Percentiles rank a stretch among this genome's conserved stretches.
Conservation (phyloP, 2,113 vertebrate species). For the Thamnaconus septentrionalis region DNA sequence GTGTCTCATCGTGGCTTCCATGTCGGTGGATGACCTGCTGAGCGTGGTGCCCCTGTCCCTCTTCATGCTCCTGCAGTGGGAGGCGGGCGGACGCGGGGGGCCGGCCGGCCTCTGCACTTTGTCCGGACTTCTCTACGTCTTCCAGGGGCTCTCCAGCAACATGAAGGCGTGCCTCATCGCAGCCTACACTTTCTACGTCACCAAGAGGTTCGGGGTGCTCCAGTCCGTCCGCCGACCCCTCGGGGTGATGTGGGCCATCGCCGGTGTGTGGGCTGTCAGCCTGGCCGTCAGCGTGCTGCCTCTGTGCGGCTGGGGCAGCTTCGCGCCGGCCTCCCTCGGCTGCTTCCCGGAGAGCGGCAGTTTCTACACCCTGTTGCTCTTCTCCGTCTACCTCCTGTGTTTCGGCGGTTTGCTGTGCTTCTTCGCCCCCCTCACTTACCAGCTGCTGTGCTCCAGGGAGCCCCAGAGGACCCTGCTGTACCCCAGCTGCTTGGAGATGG, state of each 20-base stretch:
- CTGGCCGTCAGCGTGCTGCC: constrained; percentile 85
- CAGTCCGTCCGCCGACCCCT: constrained; percentile 57
- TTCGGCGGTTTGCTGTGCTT: constrained; percentile 80
- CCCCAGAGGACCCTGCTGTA: constrained; percentile 70
- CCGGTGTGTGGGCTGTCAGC: constrained; percentile 81
- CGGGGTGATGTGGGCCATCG: constrained; percentile 77
- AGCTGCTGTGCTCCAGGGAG: constrained; percentile 87
- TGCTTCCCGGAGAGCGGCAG: constrained; percentile 83
- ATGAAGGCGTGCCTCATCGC: constrained; percentile 89
- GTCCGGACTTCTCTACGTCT: constrained; percentile 87
- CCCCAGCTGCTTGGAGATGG: constrained; percentile 71
- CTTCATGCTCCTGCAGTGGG: constrained; percentile 87
- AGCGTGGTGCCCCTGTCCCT: constrained; percentile 83
- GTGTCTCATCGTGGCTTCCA: constrained; percentile 86
- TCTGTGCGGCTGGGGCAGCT: constrained; percentile 89
- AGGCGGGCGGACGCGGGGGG: constrained; percentile 38
- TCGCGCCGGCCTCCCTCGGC: constrained; percentile 83
- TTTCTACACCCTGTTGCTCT: constrained; percentile 81
- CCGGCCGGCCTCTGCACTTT: constrained; percentile 80
- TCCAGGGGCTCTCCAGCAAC: constrained; percentile 91
- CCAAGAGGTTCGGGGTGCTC: constrained; percentile 68
- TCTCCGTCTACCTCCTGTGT: constrained; percentile 80
- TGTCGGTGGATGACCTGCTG: constrained; percentile 90
- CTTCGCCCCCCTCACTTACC: constrained; percentile 82
- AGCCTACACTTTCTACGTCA: constrained; percentile 87